Base-by-base conservation (phyloP, 2,797 vertebrate genomes). In the Calcarius lapponicus region DNA sequence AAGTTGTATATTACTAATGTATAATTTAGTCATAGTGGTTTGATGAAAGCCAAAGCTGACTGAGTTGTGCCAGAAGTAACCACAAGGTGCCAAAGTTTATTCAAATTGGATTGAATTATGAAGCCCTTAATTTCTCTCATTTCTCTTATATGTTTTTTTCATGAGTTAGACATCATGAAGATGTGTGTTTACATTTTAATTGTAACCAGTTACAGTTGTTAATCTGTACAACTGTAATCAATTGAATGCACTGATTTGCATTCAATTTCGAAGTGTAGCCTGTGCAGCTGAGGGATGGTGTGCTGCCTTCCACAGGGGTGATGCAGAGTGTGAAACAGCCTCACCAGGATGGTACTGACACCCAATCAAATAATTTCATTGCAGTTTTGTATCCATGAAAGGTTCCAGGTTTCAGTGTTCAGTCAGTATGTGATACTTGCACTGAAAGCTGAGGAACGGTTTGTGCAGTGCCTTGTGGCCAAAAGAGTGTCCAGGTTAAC, bases 11-110 rank as follows among this genome's bases (percentile, higher is more conserved):
- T 84, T 85, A 29, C 38, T 76, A 50, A 85, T 80, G 28, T 86
- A 51, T 80, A 74, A 93, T 94, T 87, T 80, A 82, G n/a, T 87
- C 28, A 13, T 12, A 67, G 88, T 40, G 67, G 72, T 83, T 93
- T 95, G 57, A 70, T 84, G 61, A 86, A 93, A 96, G 61, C 43
- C 75, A 73, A 64, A 91, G 34, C 57, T 74, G 54, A 42, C 32
- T 28, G n/a, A 94, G 24, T 73, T 81, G 71, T 86, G 69, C 90
- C 75, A 93, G 71, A 80, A 71, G 42, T 58, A 89, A 69, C 84
- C 72, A 58, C 78, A 62, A 92, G 70, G 16, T 74, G 34, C 61
- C 57, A 61, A 80, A 64, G 28, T 82, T 86, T 72, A 80, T 89
- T 92, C 91, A 32, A 82, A n/a, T 12, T 60, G 12, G 20, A 56